These are phyloP conservation scores for Trileptium ribeirensis DNA, from an alignment of 2,888 invertebrate species.

Conservation along the genomic window DNA sequence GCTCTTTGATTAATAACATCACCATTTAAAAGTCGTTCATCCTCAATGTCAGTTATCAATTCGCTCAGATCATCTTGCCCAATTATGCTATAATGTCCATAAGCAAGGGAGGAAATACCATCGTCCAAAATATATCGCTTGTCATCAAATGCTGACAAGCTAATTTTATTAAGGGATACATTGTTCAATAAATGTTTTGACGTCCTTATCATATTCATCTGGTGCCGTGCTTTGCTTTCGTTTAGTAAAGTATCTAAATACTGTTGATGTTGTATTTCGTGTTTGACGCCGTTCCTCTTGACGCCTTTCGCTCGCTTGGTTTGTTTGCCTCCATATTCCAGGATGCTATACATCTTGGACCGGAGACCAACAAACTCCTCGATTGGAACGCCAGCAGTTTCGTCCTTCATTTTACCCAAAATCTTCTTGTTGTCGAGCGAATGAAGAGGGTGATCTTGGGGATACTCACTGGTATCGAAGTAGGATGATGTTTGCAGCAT, in stretches of 20 bases:
- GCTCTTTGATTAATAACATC: too few species aligned
- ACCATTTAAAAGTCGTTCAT: too few species aligned
- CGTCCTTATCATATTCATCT: background rate
- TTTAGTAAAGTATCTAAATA: background rate
- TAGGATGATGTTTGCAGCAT: background rate
- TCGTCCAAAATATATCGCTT: background rate
- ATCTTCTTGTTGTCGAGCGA: background rate
- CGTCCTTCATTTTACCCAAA: conserved; percentile 8
- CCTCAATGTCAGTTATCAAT: too few species aligned
- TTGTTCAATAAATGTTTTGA: background rate
- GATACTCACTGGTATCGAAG: conserved; percentile 2
- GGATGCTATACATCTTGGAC: background rate
- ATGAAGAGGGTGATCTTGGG: background rate
- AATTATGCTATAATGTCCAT: background rate
- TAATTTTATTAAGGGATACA: background rate
- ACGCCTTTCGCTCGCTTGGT: background rate
- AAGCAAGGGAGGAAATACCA: background rate
- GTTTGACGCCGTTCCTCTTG: background rate
- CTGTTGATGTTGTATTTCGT: background rate
- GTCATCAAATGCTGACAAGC: background rate
- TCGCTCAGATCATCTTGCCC: too few species aligned
- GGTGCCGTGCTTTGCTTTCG: background rate
- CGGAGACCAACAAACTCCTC: conserved; percentile 4
- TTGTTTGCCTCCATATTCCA: background rate
- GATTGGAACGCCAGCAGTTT: background rate